Percentiles rank a stretch among this genome's conserved stretches.
Evolutionary conservation across 2,797 vertebrate genomes (phyloP).

Genomic region (Sciurus carolinensis): DNA sequence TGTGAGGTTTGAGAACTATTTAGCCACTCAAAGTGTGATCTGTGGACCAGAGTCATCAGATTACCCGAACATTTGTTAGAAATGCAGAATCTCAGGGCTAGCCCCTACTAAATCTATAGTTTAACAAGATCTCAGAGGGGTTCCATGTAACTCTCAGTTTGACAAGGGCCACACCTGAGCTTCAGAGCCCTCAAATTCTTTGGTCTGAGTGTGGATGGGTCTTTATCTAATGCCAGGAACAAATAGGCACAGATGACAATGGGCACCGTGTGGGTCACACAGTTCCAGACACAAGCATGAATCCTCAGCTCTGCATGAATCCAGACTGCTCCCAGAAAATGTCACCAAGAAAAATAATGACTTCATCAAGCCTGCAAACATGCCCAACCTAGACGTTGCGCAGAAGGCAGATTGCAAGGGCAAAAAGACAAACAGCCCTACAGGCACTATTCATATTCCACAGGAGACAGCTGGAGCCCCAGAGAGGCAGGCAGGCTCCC

Average conservation of each 20-base stretch:
- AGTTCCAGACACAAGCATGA: background rate
- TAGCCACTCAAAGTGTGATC: background rate
- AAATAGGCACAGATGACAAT: background rate
- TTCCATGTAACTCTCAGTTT: background rate
- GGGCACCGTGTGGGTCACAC: background rate
- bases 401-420: conserved; percentile 65
- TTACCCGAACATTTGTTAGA: background rate
- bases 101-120: background rate
- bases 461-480: conserved; percentile 4
- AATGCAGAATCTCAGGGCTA: background rate
- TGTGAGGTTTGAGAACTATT: background rate
- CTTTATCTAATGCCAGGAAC: background rate
- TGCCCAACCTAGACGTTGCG: conserved; percentile 51
- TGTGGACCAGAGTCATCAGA: background rate
- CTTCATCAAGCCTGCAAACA: conserved; percentile 56
- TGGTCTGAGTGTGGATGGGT: background rate
- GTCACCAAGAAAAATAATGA: conserved; percentile 73
- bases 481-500: conserved; percentile 36
- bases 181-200: background rate
- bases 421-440: conserved; percentile 52
- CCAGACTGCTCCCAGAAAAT: conserved; percentile 72
- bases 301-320: background rate
- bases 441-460: background rate
- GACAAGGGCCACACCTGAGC: background rate
- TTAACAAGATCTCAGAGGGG: background rate